These are phyloP conservation scores for Reticulitermes speratus DNA, from an alignment of 1,140 invertebrate species.

Conservation along the genomic window DNA sequence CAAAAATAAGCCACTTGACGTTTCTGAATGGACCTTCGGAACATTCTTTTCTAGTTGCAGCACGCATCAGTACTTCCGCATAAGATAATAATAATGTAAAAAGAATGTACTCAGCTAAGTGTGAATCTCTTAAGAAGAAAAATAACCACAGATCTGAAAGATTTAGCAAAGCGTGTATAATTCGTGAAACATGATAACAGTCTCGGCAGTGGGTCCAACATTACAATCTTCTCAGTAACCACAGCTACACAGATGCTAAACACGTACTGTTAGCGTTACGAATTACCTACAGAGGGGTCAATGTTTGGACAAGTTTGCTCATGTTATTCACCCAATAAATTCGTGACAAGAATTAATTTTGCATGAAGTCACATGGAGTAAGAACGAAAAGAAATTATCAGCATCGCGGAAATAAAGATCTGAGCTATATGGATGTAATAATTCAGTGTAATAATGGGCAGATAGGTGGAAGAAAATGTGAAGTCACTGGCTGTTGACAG, in stretches of 20 bases:
- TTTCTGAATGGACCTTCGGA: not conserved
- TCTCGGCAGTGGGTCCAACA: not conserved
- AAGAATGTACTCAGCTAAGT: not conserved
- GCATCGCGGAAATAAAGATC: not conserved
- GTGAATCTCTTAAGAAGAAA: constrained; percentile 7
- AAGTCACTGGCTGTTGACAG: no score
- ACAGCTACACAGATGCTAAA: constrained; percentile 7
- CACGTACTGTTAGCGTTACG: constrained; percentile 1
- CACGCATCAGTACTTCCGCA: constrained; percentile 6
- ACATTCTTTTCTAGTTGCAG: not conserved
- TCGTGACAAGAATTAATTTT: not conserved
- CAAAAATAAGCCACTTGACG: not conserved
- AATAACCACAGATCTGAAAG: not conserved
- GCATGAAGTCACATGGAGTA: not conserved
- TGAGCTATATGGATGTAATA: no score
- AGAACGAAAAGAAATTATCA: not conserved
- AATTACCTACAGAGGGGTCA: not conserved
- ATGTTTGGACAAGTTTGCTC: not conserved
- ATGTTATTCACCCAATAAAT: not conserved
- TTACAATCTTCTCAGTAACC: not conserved
- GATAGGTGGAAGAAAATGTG: no score
- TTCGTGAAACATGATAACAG: not conserved
- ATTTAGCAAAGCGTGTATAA: constrained; percentile 19
- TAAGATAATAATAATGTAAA: not conserved
- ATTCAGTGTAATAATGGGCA: no score